Base-by-base conservation (phyloP, 2,888 invertebrate genomes). In the Pyralis farinalis region DNA sequence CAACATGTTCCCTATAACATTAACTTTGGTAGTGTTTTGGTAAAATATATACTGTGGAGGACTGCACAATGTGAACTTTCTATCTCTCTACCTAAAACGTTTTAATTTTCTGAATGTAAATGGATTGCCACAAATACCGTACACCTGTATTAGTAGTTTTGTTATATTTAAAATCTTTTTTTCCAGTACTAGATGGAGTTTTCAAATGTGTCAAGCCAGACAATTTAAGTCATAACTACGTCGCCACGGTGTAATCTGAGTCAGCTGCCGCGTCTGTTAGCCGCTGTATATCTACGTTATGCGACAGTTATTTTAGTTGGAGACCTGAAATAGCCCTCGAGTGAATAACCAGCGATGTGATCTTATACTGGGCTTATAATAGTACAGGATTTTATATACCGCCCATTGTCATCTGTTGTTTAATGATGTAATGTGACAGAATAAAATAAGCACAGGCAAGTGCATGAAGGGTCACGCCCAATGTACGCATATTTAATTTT, bases 251-350 rank as follows among this genome's bases (percentile, higher is more conserved):
- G 47, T 52, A 56, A 57, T 55, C 51, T 47, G 58, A 58, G 62
- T 63, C 63, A 69, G 65, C 66, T 68, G 66, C 50, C 50, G 53
- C 53, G 29, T 40, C 16, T 34, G 42, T 36, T 47, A 47, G 47
- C 58, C 59, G 57, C 63, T 58, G 63, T 80, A 78, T 77, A 78
- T 83, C 76, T 82, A 64, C 68, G 67, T 72, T 75, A 72, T 75
- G 72, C 70, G 82, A 80, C 83, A 78, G 80, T 81, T 83, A 82
- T 81, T 77, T 74, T 74, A 77, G 73, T 55, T 69, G 51, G 48
- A 68, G 64, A 64, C 56, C 71, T 53, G 62, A 41, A 71, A 79
- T 73, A 63, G 73, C 72, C 55, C 75, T 75, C 74, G 43, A 66
- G 70, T 68, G 79, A 67, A 75, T 74, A 67, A 57, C 66, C 71